These are phyloP conservation scores for Drosophila sordidula DNA, from an alignment of 2,888 invertebrate species.

Conservation along the genomic window DNA sequence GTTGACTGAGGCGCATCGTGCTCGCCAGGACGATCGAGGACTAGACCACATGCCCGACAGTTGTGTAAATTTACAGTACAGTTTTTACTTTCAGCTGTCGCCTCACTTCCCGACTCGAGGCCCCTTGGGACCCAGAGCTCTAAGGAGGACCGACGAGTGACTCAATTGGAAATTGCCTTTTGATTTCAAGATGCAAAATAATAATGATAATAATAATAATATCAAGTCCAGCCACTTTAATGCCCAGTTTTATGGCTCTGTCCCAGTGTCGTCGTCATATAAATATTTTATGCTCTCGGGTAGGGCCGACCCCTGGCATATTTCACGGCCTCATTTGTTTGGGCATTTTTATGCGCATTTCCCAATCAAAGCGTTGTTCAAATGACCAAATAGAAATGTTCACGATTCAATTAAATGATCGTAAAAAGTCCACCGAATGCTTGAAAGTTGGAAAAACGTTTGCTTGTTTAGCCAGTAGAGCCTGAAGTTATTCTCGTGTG, in stretches of 20 bases:
- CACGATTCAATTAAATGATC: conserved; percentile 76
- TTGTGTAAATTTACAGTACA: conserved; percentile 65
- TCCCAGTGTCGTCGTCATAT: conserved; percentile 17
- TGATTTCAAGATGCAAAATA: conserved; percentile 8
- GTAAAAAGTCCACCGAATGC: conserved; percentile 63
- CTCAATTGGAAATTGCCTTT: conserved; percentile 33
- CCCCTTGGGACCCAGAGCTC: conserved; percentile 4
- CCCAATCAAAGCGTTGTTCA: conserved; percentile 48
- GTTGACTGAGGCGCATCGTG: conserved; percentile 58
- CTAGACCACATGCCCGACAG: conserved; percentile 59
- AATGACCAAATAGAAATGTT: conserved; percentile 66
- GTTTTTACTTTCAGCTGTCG: conserved; percentile 72
- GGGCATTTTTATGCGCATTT: conserved; percentile 43
- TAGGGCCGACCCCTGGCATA: conserved; percentile 39
- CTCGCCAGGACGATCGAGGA: conserved; percentile 31
- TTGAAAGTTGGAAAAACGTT: conserved; percentile 44
- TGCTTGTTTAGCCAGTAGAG: conserved; percentile 13
- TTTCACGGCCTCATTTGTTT: conserved; percentile 65
- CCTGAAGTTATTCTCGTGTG: conserved; percentile 35
- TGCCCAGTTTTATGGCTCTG: conserved; percentile 33
- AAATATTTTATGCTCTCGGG: conserved; percentile 49
- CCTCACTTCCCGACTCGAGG: background rate
- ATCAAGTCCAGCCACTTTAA: conserved; percentile 19
- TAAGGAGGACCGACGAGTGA: conserved; percentile 22
- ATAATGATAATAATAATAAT: conserved; percentile 23